phyloP scores from a whole-genome alignment of 2,113 vertebrate genomes.

The Heterochromis multidens region DNA sequence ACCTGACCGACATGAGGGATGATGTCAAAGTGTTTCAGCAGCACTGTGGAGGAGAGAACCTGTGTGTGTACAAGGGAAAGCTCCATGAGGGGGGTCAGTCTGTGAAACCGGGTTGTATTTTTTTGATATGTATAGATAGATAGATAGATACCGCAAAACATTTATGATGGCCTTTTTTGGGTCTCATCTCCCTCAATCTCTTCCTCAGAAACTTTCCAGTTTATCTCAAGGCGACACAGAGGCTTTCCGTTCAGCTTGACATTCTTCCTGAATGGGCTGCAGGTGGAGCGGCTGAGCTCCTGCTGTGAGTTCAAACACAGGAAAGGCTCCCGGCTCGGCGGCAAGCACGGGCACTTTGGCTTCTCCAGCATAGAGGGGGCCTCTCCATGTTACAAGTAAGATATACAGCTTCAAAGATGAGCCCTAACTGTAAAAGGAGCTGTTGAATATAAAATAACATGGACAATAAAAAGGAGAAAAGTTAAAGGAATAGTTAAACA shows the following conservation, averaged over 20 bases:
- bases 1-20: slow-evolving; percentile 75
- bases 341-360: slow-evolving; percentile 83
- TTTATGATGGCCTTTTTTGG: not conserved
- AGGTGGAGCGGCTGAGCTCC: slow-evolving; percentile 90
- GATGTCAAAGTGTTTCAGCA: slow-evolving; percentile 92
- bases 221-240: slow-evolving; percentile 84
- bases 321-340: slow-evolving; percentile 78
- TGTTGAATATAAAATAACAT: not conserved
- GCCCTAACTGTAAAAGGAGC: not conserved
- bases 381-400: slow-evolving; percentile 91
- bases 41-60: slow-evolving; percentile 94
- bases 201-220: slow-evolving; percentile 86
- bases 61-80: slow-evolving; percentile 88
- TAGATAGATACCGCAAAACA: too few species aligned
- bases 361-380: slow-evolving; percentile 82
- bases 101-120: not conserved
- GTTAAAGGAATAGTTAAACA: not conserved
- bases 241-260: slow-evolving; percentile 97
- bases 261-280: slow-evolving; percentile 89
- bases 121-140: not conserved
- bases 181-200: not conserved
- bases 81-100: slow-evolving; percentile 86
- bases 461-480: not conserved
- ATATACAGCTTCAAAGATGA: not conserved
- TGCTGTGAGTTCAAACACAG: slow-evolving; percentile 94